Percentiles rank a stretch among this genome's conserved stretches.
Conservation (phyloP, 2,797 vertebrate genomes). For the Buphagus erythrorhynchus region DNA sequence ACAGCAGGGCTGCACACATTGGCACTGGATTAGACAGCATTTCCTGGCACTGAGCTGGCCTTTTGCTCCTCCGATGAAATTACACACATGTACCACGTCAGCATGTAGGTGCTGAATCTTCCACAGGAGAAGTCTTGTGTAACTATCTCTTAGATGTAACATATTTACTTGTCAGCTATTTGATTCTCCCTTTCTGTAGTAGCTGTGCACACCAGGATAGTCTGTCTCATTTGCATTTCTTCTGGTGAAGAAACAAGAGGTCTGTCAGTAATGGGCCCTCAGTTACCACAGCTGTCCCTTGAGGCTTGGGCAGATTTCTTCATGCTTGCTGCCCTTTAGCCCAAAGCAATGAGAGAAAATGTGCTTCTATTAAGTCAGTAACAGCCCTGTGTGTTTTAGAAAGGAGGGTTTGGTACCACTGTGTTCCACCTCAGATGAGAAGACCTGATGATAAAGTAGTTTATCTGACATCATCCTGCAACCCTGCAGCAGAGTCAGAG, state of each 20-base stretch:
- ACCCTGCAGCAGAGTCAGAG: not conserved
- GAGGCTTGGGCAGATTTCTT: not conserved
- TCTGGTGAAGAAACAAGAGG: not conserved
- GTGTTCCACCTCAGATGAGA: not conserved
- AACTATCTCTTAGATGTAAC: not conserved
- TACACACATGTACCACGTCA: not conserved
- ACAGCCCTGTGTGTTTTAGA: not conserved
- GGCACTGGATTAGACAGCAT: not conserved
- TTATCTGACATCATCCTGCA: not conserved
- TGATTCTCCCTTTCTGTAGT: not conserved
- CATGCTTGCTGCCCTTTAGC: not conserved
- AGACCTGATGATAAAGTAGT: not conserved
- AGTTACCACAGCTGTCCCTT: not conserved
- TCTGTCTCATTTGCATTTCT: not conserved
- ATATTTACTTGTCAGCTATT: not conserved
- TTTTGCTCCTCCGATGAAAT: not conserved
- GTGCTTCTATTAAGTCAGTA: not conserved
- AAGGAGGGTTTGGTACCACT: not conserved
- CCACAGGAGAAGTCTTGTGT: not conserved
- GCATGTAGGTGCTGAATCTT: not conserved
- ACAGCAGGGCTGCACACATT: rapidly evolving
- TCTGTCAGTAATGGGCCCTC: not conserved
- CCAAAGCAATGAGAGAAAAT: not conserved
- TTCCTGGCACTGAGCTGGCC: not conserved
- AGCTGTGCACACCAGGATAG: not conserved